phyloP scores from a whole-genome alignment of 2,797 vertebrate genomes.

The Sebastes itinus region DNA sequence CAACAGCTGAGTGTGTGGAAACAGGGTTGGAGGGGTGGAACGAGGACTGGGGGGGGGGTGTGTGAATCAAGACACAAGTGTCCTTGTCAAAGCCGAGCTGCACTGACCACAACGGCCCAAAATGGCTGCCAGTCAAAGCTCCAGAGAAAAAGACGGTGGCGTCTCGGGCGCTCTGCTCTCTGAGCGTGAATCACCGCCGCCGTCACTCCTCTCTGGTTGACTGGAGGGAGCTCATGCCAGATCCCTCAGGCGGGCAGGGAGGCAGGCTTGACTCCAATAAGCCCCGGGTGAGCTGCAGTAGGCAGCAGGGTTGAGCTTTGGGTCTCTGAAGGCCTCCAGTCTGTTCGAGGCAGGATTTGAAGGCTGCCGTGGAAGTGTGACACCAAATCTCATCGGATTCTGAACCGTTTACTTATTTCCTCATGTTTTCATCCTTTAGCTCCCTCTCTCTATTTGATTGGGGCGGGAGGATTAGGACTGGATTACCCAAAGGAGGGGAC shows the following conservation, averaged over 20 bases:
- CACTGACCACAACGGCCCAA: constrained; percentile 29
- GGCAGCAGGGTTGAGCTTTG: background rate
- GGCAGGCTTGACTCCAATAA: constrained; percentile 9
- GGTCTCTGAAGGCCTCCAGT: constrained; percentile 11
- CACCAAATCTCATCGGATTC: constrained; percentile 40
- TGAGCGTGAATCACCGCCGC: constrained; percentile 8
- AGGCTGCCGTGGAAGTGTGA: constrained; percentile 20
- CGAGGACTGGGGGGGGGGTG: background rate
- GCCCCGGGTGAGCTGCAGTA: background rate
- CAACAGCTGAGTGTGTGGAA: constrained; percentile 70
- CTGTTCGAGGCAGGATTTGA: constrained; percentile 34
- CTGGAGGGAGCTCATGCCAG: constrained; percentile 19
- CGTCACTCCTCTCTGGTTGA: background rate
- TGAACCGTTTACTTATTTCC: constrained; percentile 37
- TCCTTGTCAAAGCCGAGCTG: constrained; percentile 56
- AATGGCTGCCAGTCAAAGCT: constrained; percentile 47
- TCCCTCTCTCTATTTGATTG: constrained; percentile 61
- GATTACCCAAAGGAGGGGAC: constrained; percentile 58
- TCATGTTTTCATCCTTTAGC: constrained; percentile 39
- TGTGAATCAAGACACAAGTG: constrained; percentile 65
- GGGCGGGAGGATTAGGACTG: constrained; percentile 61
- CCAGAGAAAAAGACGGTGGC: constrained; percentile 2
- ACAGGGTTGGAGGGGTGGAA: background rate
- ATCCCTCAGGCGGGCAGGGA: constrained; percentile 1
- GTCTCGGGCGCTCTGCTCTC: background rate